Evolutionary conservation across 2,888 invertebrate species (phyloP), one percentile per base, ranked within the genome.

Genomic region (Xestia sexstrigata): DNA sequence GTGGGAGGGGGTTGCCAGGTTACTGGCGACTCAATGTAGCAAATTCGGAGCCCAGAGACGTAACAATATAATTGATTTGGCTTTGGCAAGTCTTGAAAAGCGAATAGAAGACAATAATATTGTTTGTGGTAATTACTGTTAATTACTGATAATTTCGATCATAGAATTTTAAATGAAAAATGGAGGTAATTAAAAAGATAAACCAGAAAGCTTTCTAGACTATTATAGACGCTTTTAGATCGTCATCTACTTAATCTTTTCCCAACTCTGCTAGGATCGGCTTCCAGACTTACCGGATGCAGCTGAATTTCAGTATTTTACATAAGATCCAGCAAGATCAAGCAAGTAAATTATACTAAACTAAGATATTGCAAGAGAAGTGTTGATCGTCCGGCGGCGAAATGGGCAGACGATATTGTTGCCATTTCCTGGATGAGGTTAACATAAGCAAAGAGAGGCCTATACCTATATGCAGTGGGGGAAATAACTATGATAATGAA

Each of bases 51-150:
- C 52, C 15, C 8, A 55, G 35, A 58, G 8, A 67, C 47, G n/a
- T 78, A 47, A 67, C 70, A 60, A 70, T 55, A 15, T 70, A 55
- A 79, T 83, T 80, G 66, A 78, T 78, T 78, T 47, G 79, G n/a
- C 39, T 83, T 78, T 47, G 47, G 35, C 49, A 9, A n/a, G 17
- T 70, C 45, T 60, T n/a, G 45, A 13, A n/a, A 60, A 39, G 13
- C 0, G 20, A 49, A n/a, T n/a, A 7, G 26, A 9, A 11, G 7
- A 17, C 17, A 17, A 3, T 60, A 60, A 30, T 30, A 30, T 5
- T 35, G 35, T 35, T n/a, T n/a, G n/a, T n/a, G n/a, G n/a, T n/a
- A n/a, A n/a, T n/a, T n/a, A n/a, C n/a, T n/a, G n/a, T n/a, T n/a
- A n/a, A n/a, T n/a, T n/a, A n/a, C n/a, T n/a, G n/a, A n/a, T n/a